Conservation (phyloP, 2,888 invertebrate genomes). For the Noctuana brunneofusca region DNA sequence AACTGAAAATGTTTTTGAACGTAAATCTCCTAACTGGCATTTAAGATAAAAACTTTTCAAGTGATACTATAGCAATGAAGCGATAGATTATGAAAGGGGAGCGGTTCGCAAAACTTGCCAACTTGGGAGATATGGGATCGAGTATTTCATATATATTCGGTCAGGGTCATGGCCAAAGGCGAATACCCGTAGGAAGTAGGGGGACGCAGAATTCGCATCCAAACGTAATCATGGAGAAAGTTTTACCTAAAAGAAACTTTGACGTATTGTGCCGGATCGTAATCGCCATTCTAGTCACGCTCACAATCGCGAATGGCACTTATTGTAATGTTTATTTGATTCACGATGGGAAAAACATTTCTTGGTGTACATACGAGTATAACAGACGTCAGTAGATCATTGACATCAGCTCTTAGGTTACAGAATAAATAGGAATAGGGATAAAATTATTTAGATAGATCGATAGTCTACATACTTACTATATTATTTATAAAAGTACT, state of each 20-base stretch:
- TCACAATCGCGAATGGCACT: conserved; percentile 22
- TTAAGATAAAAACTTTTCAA: not conserved
- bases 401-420: not conserved
- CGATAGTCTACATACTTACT: no score
- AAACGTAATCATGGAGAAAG: conserved; percentile 26
- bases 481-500: no score
- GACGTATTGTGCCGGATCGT: conserved; percentile 20
- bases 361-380: not conserved
- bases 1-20: no score
- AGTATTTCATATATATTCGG: conserved; percentile 16
- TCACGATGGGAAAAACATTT: conserved; percentile 14
- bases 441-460: no score
- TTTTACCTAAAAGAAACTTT: conserved; percentile 19
- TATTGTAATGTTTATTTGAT: conserved; percentile 26
- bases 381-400: not conserved
- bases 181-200: conserved; percentile 7
- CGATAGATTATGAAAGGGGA: not conserved
- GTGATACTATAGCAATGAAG: not conserved
- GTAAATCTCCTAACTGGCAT: no score
- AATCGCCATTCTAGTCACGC: conserved; percentile 27
- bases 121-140: conserved; percentile 15
- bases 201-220: conserved; percentile 16
- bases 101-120: conserved; percentile 9
- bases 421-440: no score
- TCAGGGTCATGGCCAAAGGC: conserved; percentile 30